Conservation (phyloP, 2,888 invertebrate species). For the Ceriagrion tenellum region DNA sequence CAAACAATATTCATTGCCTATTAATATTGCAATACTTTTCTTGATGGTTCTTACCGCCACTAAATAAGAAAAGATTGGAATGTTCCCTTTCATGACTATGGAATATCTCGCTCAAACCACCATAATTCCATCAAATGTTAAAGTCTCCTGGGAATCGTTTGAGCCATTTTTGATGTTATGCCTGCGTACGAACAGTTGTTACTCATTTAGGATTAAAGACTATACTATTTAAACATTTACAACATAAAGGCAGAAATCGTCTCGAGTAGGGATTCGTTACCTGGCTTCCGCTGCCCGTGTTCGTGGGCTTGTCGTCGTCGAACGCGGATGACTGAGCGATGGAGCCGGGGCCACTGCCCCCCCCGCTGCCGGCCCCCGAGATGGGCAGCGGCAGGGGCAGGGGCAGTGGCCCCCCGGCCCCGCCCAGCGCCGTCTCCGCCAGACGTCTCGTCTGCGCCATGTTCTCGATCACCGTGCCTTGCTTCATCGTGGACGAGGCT, state of each 20-base stretch:
- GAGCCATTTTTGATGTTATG: too few species aligned
- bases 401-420: conserved; percentile 75
- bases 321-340: conserved; percentile 72
- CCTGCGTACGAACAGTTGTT: too few species aligned
- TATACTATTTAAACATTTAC: too few species aligned
- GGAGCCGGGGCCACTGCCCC: conserved; percentile 42
- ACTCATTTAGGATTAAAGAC: too few species aligned
- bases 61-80: too few species aligned
- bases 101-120: too few species aligned
- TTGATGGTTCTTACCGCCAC: too few species aligned
- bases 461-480: conserved; percentile 93
- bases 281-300: conserved; percentile 94
- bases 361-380: conserved; percentile 70
- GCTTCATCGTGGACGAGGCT: conserved; percentile 83
- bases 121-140: too few species aligned
- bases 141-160: too few species aligned
- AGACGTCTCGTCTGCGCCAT: conserved; percentile 89
- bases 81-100: too few species aligned
- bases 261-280: conserved; percentile 75
- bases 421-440: conserved; percentile 84
- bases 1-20: too few species aligned
- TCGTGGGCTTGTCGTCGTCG: conserved; percentile 89
- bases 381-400: conserved; percentile 85
- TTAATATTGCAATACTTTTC: too few species aligned
- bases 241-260: not conserved